Evolutionary conservation across 1,140 invertebrate genomes (phyloP).

Genomic region (Asbolus verrucosus): DNA sequence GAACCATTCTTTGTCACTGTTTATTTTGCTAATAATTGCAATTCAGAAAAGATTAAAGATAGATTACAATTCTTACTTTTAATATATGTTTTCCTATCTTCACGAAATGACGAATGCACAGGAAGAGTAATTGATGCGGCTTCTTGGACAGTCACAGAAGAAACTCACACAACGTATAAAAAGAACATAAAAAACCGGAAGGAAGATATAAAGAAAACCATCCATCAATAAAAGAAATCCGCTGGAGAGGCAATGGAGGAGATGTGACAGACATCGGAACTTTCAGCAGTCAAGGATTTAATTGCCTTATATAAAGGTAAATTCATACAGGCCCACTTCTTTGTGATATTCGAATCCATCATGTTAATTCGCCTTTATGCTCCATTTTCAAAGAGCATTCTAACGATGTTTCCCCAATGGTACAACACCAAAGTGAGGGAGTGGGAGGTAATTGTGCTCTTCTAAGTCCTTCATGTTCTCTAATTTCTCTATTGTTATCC

Average conservation of each 20-base stretch:
- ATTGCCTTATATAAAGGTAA: constrained; percentile 27
- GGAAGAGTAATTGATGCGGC: neutral
- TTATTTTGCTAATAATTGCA: no score
- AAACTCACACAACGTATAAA: neutral
- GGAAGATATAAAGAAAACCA: constrained; percentile 34
- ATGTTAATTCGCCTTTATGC: neutral
- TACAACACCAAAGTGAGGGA: no score
- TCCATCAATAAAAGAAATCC: constrained; percentile 34
- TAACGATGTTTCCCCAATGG: no score
- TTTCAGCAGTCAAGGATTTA: constrained; percentile 31
- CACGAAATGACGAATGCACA: neutral
- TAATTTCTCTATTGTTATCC: neutral
- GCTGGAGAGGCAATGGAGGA: constrained; percentile 2
- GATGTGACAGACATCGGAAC: constrained; percentile 24
- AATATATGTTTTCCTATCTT: no score
- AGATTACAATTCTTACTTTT: no score
- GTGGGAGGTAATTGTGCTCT: no score
- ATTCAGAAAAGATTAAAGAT: no score
- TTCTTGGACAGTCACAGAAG: no score
- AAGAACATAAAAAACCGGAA: constrained; percentile 30
- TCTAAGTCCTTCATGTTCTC: neutral
- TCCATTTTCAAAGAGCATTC: no score
- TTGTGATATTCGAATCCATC: constrained; percentile 15
- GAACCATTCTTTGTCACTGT: no score
- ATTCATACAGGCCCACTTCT: constrained; percentile 4